Conservation (phyloP, 2,113 vertebrate species). For the Choloepus hoffmanni region DNA sequence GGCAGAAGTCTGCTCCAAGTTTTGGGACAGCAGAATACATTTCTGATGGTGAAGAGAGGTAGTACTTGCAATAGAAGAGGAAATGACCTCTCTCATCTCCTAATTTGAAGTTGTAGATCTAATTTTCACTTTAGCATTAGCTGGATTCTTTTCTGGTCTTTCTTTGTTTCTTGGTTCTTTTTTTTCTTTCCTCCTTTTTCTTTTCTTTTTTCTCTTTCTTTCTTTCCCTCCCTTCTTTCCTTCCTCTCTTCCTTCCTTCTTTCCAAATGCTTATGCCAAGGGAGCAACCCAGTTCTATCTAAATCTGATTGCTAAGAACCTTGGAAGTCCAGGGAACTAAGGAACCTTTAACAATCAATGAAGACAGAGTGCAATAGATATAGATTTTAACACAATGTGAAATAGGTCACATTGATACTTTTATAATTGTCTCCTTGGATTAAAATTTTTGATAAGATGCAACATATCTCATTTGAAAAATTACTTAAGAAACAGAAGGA, state of each 20-base stretch:
- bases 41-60: background rate
- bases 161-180: background rate
- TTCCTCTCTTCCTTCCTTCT: background rate
- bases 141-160: background rate
- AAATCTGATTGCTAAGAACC: background rate
- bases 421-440: background rate
- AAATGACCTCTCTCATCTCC: background rate
- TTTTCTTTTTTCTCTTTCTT: background rate
- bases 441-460: background rate
- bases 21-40: background rate
- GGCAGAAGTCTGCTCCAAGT: background rate
- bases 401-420: background rate
- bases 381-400: background rate
- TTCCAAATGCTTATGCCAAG: background rate
- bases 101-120: background rate
- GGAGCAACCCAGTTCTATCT: background rate
- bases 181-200: background rate
- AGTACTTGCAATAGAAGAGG: background rate
- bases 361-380: background rate
- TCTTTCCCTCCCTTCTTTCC: no score
- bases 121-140: background rate
- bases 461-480: background rate
- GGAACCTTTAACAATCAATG: background rate
- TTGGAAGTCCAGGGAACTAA: background rate
- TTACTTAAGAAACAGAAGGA: slow-evolving; percentile 3